These are phyloP conservation scores for Drosophila suzukii DNA, from an alignment of 1,140 invertebrate genomes.

Conservation along the genomic window DNA sequence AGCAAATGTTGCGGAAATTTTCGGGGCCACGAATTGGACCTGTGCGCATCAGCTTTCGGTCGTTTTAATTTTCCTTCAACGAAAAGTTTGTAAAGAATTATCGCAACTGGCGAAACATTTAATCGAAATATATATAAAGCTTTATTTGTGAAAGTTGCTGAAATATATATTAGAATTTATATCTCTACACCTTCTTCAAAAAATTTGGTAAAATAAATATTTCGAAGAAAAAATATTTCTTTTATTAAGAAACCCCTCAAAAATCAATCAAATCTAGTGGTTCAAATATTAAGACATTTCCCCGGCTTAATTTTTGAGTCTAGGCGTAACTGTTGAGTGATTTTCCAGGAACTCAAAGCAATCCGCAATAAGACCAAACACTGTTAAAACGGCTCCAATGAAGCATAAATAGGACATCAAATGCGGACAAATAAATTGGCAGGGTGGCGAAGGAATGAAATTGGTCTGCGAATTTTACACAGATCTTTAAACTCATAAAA, in stretches of 20 bases:
- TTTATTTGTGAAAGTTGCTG: not conserved
- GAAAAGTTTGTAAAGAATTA: conserved; percentile 11
- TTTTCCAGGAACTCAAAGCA: conserved; percentile 9
- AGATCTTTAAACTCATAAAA: conserved; percentile 29
- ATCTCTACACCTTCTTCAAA: too few relatives aligned
- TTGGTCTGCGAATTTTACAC: conserved; percentile 18
- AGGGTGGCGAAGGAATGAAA: conserved; percentile 9
- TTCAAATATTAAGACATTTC: conserved; percentile 7
- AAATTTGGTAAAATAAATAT: too few relatives aligned
- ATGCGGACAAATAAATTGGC: conserved; percentile 48
- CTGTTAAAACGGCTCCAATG: conserved; percentile 40
- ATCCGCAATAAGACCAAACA: conserved; percentile 5
- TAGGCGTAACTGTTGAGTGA: not conserved
- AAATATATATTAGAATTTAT: not conserved
- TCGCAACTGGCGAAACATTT: not conserved
- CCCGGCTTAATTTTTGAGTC: not conserved
- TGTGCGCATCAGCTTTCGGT: conserved; percentile 5
- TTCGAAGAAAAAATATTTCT: too few relatives aligned
- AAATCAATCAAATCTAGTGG: conserved; percentile 1
- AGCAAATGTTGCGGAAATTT: conserved; percentile 67
- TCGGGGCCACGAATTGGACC: conserved; percentile 26
- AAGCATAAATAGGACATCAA: conserved; percentile 61
- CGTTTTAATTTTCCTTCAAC: not conserved
- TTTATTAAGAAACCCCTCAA: not conserved
- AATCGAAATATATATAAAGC: conserved; percentile 7